phyloP scores from a whole-genome alignment of 2,797 vertebrate species.

The Streptopelia turtur region DNA sequence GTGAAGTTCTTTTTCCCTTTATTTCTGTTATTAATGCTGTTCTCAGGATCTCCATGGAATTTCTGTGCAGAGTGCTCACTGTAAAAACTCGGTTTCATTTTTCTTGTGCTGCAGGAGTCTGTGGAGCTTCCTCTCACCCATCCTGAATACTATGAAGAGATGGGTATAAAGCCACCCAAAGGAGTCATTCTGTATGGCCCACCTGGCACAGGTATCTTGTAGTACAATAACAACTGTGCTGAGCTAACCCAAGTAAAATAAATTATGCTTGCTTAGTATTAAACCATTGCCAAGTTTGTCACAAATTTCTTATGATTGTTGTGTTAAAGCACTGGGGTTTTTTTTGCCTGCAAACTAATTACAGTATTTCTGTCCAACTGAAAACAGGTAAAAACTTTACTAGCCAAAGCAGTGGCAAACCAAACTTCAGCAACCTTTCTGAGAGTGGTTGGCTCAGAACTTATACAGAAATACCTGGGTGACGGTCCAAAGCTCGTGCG shows the following conservation, averaged over 20 bases:
- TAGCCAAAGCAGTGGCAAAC: conserved; percentile 98
- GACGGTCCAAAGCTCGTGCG: conserved; percentile 95
- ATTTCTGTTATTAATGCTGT: background rate
- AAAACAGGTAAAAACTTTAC: conserved; percentile 91
- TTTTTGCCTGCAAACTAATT: background rate
- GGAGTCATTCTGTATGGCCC: conserved; percentile 96
- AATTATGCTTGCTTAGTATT: background rate
- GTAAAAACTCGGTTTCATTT: background rate
- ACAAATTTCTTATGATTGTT: background rate
- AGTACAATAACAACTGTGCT: background rate
- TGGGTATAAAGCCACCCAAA: conserved; percentile 99
- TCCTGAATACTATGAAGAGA: conserved; percentile 98
- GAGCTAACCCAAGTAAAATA: background rate
- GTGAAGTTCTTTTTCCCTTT: background rate
- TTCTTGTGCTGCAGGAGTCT: conserved; percentile 85
- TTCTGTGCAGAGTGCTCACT: background rate
- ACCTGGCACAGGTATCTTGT: conserved; percentile 90
- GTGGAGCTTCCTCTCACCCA: conserved; percentile 98
- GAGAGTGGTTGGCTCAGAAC: conserved; percentile 94
- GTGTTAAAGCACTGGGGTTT: background rate
- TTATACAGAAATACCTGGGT: conserved; percentile 96
- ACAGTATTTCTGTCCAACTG: background rate
- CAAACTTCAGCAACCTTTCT: conserved; percentile 97
- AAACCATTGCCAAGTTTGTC: background rate
- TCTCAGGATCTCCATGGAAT: background rate